These are phyloP conservation scores for Macheiramphus alcinus DNA, from an alignment of 2,113 vertebrate species.

Conservation along the genomic window DNA sequence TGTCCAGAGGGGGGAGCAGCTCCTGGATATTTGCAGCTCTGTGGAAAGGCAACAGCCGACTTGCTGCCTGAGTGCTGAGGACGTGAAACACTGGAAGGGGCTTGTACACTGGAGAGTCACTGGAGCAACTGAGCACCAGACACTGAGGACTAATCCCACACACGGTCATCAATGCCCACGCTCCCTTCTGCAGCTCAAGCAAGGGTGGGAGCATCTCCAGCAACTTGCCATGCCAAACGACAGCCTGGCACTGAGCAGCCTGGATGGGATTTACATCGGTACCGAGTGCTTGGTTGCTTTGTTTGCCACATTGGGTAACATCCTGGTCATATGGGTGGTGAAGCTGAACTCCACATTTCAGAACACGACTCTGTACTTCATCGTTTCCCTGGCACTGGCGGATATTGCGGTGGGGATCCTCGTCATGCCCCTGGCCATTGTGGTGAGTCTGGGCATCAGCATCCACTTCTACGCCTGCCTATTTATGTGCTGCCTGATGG, in stretches of 20 bases:
- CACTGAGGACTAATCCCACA: accelerated
- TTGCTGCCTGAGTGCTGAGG: accelerated
- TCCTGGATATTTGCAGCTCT: background rate
- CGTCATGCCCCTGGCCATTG: conserved; percentile 79
- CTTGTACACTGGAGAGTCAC: accelerated
- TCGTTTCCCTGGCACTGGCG: conserved; percentile 82
- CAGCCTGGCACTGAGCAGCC: background rate
- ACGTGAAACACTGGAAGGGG: background rate
- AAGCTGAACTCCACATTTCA: conserved; percentile 63
- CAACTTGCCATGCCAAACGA: background rate
- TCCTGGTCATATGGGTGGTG: conserved; percentile 82
- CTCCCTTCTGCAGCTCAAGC: background rate
- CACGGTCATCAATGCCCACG: accelerated
- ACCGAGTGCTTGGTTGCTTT: conserved; percentile 77
- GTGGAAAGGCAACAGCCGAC: background rate
- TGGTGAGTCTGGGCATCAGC: conserved; percentile 64
- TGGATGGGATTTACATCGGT: conserved; percentile 53
- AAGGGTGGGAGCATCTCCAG: background rate
- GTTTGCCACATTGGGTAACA: conserved; percentile 78
- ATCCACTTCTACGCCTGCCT: conserved; percentile 76
- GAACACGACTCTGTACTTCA: conserved; percentile 79
- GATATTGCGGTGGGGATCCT: conserved; percentile 81
- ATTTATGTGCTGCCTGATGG: conserved; percentile 79
- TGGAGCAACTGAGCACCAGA: background rate
- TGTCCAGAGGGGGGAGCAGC: accelerated